A percentile compares a stretch with the other conserved stretches of the same genome.
Conservation (phyloP, 2,113 vertebrate genomes). For the Boleophthalmus pectinirostris region DNA sequence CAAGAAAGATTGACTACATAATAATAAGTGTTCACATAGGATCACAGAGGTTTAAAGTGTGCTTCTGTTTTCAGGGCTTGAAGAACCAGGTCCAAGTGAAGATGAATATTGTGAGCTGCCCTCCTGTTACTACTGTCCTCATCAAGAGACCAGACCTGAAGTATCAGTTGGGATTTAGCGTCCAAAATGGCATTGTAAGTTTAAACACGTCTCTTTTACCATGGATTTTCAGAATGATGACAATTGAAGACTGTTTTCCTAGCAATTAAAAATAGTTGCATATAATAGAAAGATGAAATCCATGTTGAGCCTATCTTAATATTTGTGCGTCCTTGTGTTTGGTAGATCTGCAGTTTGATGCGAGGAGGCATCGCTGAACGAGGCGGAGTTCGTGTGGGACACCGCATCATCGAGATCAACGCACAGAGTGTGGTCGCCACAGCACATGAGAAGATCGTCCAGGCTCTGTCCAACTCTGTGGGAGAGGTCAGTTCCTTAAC, state of each 20-base stretch:
- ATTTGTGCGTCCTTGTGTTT: constrained; percentile 23
- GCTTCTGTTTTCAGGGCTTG: constrained; percentile 82
- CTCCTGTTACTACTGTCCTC: constrained; percentile 96
- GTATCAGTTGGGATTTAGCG: constrained; percentile 98
- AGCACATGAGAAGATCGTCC: constrained; percentile 98
- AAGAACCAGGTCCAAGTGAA: constrained; percentile 98
- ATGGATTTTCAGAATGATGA: neutral
- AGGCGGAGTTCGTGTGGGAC: constrained; percentile 93
- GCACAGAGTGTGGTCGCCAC: constrained; percentile 97
- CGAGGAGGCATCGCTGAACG: constrained; percentile 96
- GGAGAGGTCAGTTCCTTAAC: constrained; percentile 84
- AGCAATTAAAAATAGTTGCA: too few species aligned
- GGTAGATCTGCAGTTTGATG: constrained; percentile 97
- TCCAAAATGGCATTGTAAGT: constrained; percentile 98
- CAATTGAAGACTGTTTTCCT: too few species aligned
- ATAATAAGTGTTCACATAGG: neutral
- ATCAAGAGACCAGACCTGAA: constrained; percentile 98
- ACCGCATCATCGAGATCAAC: constrained; percentile 98
- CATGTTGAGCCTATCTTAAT: neutral
- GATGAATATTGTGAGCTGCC: constrained; percentile 98
- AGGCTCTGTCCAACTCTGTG: constrained; percentile 95
- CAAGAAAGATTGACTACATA: neutral
- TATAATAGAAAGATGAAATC: too few species aligned
- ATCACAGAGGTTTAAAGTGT: neutral
- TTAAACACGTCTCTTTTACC: neutral